Base-by-base conservation (phyloP, 2,113 vertebrate species). In the Microcebus lehilahytsara region DNA sequence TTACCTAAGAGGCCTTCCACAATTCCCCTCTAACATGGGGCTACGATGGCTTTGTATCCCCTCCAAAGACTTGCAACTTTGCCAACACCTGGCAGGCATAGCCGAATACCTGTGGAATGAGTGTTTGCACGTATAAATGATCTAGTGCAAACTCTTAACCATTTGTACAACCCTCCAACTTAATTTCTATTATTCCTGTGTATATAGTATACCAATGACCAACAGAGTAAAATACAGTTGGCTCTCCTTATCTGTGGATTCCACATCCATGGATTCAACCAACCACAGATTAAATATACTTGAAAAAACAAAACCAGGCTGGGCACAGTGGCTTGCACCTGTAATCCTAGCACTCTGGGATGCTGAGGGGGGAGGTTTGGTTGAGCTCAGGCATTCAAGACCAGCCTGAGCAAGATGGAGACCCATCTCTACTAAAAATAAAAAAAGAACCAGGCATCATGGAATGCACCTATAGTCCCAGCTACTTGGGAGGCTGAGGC, bases 71-170 rank as follows among this genome's bases (percentile, higher is more conserved):
- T 58, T 34, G 30, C 2, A 42, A 69, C 67, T 58, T 4, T 40
- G 34, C 71, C 9, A 71, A 40, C 46, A 86, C 49, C n/a, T 3
- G 67, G 58, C 4, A 67, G 25, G 58, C 13, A 56, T 2, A 10
- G 37, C 25, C 42, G 80, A 20, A 27, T 7, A 58, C 12, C 56
- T 5, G 2, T 10, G 3, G 2, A 19, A 34, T 19, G 6, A n/a
- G 3, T 51, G 56, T 62, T 11, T 96, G 74, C 40, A 64, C 9
- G 25, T 42, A 64, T 6, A 62, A 53, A 72, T n/a, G 30, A 32
- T 42, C 58, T 71, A 96, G 79, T 51, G 87, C 64, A 90, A 92
- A 95, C 46, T 95, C 51, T 66, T 94, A 69, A 85, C 40, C 77
- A 85, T 34, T 80, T 62, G 77, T 6, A 81, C 25, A 91, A 83